Evolutionary conservation across 2,888 invertebrate genomes (phyloP).

Genomic region (Acronicta alni): DNA sequence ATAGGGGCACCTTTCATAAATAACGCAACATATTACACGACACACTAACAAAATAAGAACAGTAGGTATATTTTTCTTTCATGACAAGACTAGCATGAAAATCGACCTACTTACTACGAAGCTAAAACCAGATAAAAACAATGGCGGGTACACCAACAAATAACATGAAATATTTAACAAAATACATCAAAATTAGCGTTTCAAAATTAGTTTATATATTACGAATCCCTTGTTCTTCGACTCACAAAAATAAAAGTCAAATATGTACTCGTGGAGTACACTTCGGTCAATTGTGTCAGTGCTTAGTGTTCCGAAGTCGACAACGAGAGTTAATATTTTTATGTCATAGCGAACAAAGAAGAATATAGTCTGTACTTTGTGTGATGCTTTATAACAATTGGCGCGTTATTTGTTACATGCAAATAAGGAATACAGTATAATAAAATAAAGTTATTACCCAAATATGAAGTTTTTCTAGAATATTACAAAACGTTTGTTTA

Average conservation of each 20-base stretch:
- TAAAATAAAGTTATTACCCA: background rate
- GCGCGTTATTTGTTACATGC: slow-evolving; percentile 16
- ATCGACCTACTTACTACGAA: slow-evolving; percentile 48
- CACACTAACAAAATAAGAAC: slow-evolving; percentile 15
- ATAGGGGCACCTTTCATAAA: slow-evolving; percentile 25
- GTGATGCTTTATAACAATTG: slow-evolving; percentile 25
- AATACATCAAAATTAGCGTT: slow-evolving; percentile 50
- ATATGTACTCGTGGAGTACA: slow-evolving; percentile 24
- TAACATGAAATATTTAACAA: slow-evolving; percentile 56
- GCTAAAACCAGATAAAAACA: slow-evolving; percentile 29
- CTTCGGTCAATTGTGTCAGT: slow-evolving; percentile 36
- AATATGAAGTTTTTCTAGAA: slow-evolving; percentile 4
- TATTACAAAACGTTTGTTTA: too few species aligned
- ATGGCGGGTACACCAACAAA: slow-evolving; percentile 45
- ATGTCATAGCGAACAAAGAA: slow-evolving; percentile 39
- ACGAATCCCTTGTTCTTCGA: slow-evolving; percentile 22
- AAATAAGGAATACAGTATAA: slow-evolving; percentile 11
- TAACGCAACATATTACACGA: slow-evolving; percentile 13
- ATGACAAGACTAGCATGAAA: slow-evolving; percentile 36
- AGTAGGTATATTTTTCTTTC: slow-evolving; percentile 32
- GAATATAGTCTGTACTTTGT: slow-evolving; percentile 17
- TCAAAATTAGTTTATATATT: slow-evolving; percentile 43
- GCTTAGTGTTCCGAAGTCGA: slow-evolving; percentile 28
- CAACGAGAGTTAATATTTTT: slow-evolving; percentile 30
- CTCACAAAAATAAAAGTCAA: slow-evolving; percentile 27